Percentiles rank a stretch among this genome's conserved stretches.
Evolutionary conservation across 2,113 vertebrate species (phyloP).

Genomic region (Poeciliopsis prolifica): DNA sequence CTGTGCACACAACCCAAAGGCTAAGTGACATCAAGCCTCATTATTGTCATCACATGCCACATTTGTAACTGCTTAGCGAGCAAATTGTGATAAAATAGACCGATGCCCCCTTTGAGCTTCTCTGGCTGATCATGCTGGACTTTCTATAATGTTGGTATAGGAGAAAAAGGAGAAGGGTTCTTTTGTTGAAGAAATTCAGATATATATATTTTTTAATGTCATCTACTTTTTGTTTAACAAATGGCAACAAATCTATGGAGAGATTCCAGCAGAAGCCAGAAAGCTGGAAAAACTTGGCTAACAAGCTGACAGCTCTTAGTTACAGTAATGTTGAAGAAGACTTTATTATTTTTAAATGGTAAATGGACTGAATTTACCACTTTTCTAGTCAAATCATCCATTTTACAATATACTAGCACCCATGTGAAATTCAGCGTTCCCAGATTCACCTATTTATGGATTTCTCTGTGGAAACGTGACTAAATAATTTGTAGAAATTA

Average conservation of each 20-base stretch:
- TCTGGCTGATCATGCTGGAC: slow-evolving; percentile 77
- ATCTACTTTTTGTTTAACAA: not conserved
- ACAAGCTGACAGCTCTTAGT: not conserved
- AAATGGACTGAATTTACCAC: not conserved
- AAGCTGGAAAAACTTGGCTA: not conserved
- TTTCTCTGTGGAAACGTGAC: too few species aligned
- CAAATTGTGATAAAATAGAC: slow-evolving; percentile 94
- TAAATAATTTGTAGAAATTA: too few species aligned
- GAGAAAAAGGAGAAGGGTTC: slow-evolving; percentile 16
- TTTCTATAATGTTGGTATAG: slow-evolving; percentile 48
- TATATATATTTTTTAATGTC: not conserved
- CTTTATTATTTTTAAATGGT: not conserved
- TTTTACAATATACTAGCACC: too few species aligned
- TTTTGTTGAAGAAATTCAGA: slow-evolving; percentile 9
- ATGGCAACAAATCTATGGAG: not conserved
- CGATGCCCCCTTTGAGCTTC: slow-evolving; percentile 74
- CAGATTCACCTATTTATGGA: too few species aligned
- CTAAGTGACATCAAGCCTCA: slow-evolving; percentile 92
- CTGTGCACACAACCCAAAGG: slow-evolving; percentile 82
- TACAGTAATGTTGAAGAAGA: not conserved
- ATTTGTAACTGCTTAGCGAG: slow-evolving; percentile 92
- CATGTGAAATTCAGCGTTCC: too few species aligned
- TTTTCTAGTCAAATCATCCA: too few species aligned
- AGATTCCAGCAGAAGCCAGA: not conserved
- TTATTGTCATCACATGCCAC: slow-evolving; percentile 95